A percentile compares a stretch with the other conserved stretches of the same genome.
These are phyloP conservation scores for Drosophila sp. DNA, from an alignment of 1,140 invertebrate genomes.

Conservation along the genomic window DNA sequence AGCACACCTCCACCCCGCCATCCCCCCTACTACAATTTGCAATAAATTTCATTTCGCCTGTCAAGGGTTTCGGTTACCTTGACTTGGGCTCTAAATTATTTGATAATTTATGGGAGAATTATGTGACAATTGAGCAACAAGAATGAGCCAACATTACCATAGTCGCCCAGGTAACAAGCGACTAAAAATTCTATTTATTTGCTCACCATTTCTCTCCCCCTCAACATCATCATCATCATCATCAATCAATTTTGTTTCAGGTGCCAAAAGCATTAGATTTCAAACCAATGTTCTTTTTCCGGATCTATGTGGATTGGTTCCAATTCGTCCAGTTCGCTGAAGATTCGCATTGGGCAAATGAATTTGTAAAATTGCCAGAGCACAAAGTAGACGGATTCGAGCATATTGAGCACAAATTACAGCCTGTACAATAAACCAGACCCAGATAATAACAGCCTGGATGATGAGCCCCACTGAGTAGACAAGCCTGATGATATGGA, in stretches of 20 bases:
- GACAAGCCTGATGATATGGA: slow-evolving; percentile 34
- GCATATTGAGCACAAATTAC: slow-evolving; percentile 35
- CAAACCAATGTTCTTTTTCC: slow-evolving; percentile 44
- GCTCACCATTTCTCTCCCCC: slow-evolving; percentile 3
- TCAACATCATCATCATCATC: slow-evolving; percentile 21
- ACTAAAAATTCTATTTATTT: slow-evolving; percentile 51
- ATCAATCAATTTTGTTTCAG: slow-evolving; percentile 69
- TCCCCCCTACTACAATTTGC: slow-evolving; percentile 33
- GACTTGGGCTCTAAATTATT: slow-evolving; percentile 69
- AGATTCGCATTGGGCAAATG: slow-evolving; percentile 51
- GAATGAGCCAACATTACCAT: slow-evolving; percentile 2
- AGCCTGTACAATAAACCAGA: slow-evolving; percentile 28
- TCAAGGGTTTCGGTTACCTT: slow-evolving; percentile 53
- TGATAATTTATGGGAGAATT: slow-evolving; percentile 79
- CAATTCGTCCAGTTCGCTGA: slow-evolving; percentile 53
- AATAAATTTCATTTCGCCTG: slow-evolving; percentile 66
- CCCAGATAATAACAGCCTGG: slow-evolving; percentile 23
- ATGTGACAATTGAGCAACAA: slow-evolving; percentile 69
- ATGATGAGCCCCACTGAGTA: not conserved
- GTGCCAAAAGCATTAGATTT: slow-evolving; percentile 49
- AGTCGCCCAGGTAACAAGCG: slow-evolving; percentile 25
- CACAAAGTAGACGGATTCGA: slow-evolving; percentile 49
- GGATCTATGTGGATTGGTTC: slow-evolving; percentile 10
- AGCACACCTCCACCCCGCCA: slow-evolving; percentile 26
- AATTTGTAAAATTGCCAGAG: slow-evolving; percentile 52